Conservation (phyloP, 1,140 invertebrate genomes). For the Drosophila nigrodunni region DNA sequence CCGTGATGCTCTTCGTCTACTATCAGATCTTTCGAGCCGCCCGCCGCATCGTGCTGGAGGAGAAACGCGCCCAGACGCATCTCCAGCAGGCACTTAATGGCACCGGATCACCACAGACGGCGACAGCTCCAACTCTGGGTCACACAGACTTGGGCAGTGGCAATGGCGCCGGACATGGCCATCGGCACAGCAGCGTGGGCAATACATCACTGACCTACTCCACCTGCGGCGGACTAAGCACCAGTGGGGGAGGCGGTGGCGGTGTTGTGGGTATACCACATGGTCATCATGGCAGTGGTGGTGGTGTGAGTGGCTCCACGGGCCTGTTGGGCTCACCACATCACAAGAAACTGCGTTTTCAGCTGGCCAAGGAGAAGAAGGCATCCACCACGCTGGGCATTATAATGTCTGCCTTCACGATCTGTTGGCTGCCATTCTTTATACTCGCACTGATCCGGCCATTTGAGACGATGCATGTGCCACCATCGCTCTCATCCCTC, state of each 20-base stretch:
- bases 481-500: slow-evolving; percentile 90
- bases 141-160: slow-evolving; percentile 77
- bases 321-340: slow-evolving; percentile 85
- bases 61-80: slow-evolving; percentile 93
- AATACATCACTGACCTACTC: slow-evolving; percentile 74
- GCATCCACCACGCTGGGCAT: slow-evolving; percentile 98
- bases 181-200: slow-evolving; percentile 73
- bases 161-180: slow-evolving; percentile 59
- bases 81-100: slow-evolving; percentile 91
- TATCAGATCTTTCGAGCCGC: slow-evolving; percentile 95
- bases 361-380: slow-evolving; percentile 95
- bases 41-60: slow-evolving; percentile 92
- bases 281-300: slow-evolving; percentile 70
- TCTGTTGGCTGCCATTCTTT: slow-evolving; percentile 99
- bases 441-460: slow-evolving; percentile 94
- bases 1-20: slow-evolving; percentile 96
- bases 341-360: slow-evolving; percentile 92
- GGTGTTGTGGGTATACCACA: slow-evolving; percentile 33
- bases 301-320: slow-evolving; percentile 71
- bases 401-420: slow-evolving; percentile 97
- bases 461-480: slow-evolving; percentile 90
- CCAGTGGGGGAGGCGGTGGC: slow-evolving; percentile 52
- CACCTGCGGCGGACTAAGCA: slow-evolving; percentile 72
- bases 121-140: slow-evolving; percentile 55
- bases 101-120: slow-evolving; percentile 84